Conservation (phyloP, 2,113 vertebrate species). For the Scalopus aquaticus region DNA sequence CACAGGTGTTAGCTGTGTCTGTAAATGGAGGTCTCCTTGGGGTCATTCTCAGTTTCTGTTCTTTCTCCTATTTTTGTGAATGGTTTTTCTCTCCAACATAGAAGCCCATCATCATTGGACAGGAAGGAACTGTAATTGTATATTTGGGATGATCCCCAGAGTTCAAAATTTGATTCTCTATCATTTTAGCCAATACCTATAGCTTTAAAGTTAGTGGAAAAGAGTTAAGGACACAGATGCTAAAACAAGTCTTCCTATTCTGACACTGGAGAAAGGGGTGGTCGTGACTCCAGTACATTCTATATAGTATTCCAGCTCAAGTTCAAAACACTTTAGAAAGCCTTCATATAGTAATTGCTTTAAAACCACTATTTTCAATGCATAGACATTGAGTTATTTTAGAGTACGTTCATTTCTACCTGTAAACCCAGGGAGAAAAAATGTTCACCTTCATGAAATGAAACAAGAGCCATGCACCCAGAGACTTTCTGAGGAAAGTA, state of each 20-base stretch:
- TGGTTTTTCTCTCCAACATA: not conserved
- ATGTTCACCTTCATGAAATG: not conserved
- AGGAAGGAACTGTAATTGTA: not conserved
- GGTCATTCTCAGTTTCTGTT: not conserved
- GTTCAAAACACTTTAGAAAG: not conserved
- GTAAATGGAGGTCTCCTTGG: not conserved
- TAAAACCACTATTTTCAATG: not conserved
- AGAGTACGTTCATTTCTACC: not conserved
- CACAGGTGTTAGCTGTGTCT: not conserved
- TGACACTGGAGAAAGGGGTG: not conserved
- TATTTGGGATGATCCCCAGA: not conserved
- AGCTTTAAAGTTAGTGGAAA: not conserved
- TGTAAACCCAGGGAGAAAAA: not conserved
- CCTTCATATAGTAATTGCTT: not conserved
- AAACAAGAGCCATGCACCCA: not conserved
- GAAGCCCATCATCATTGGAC: not conserved
- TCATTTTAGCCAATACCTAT: not conserved
- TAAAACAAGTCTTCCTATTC: not conserved
- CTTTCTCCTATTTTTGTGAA: not conserved
- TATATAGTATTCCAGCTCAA: not conserved
- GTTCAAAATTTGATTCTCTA: not conserved
- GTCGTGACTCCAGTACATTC: not conserved
- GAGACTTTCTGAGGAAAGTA: too few relatives aligned
- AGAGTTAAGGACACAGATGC: not conserved
- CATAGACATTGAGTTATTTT: not conserved